These are phyloP conservation scores for Alviniconcha marisindica DNA, from an alignment of 1,140 invertebrate species.

Conservation along the genomic window DNA sequence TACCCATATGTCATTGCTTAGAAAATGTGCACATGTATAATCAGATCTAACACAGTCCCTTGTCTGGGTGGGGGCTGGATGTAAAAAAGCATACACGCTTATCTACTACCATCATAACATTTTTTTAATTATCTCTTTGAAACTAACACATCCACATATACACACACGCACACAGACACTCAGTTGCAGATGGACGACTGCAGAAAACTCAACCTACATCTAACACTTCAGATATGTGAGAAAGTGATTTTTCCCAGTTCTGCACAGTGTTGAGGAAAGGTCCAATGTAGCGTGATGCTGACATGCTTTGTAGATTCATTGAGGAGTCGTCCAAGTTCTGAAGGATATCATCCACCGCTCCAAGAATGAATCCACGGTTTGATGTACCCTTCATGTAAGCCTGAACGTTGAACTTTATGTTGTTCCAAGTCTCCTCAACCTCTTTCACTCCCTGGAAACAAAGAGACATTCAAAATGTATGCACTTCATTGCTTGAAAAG, in stretches of 20 bases:
- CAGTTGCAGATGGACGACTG: background rate
- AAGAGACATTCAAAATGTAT: no score
- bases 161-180: background rate
- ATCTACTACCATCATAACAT: no score
- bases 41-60: no score
- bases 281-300: slow-evolving; percentile 90
- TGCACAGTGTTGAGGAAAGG: slow-evolving; percentile 89
- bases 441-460: slow-evolving; percentile 83
- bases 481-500: no score
- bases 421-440: slow-evolving; percentile 83
- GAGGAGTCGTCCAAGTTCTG: slow-evolving; percentile 90
- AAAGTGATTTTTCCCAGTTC: slow-evolving; percentile 89
- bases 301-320: slow-evolving; percentile 93
- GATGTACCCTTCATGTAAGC: slow-evolving; percentile 78
- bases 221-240: slow-evolving; percentile 88
- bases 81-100: no score
- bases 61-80: no score
- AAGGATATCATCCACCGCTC: slow-evolving; percentile 88
- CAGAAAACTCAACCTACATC: slow-evolving; percentile 78
- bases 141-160: background rate
- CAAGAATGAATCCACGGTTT: slow-evolving; percentile 85
- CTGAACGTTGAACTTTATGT: slow-evolving; percentile 84
- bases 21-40: no score
- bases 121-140: no score
- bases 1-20: no score